Base-by-base conservation (phyloP, 2,888 invertebrate genomes). In the Parnassius glacialis region DNA sequence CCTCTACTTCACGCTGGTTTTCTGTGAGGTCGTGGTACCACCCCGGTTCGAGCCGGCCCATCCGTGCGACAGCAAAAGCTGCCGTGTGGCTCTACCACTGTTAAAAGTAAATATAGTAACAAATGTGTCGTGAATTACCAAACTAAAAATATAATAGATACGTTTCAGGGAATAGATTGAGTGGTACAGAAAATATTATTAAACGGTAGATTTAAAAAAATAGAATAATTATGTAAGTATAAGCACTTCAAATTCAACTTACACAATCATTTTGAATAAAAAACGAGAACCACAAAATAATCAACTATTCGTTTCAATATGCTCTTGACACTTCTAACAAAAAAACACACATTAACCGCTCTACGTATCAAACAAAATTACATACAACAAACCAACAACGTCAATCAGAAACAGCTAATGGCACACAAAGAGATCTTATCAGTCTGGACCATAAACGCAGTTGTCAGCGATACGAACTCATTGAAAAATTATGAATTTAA, bases 391-490 rank as follows among this genome's bases (percentile, higher is more conserved):
- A 85, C 85, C 80, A 84, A 82, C 84, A 78, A 84, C 88, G 91
- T 90, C 91, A 88, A 90, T 91, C 90, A 90, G 81, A 84, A 34
- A 83, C 84, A 78, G 87, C 89, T 90, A 90, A 90, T 91, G 87
- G 90, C 74, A 76, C 78, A 81, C 83, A 80, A 78, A 75, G 74
- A 71, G 91, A 90, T 90, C 72, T 82, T 90, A 90, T 90, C 90
- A 73, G 61, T 59, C 66, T 71, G 74, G 71, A 34, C 81, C 84
- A 84, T 87, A 85, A 85, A 85, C 87, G 78, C 75, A 76, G 85
- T 87, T 90, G 90, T 90, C 90, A 89, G 90, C 85, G 76, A 59
- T 78, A 79, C 73, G 81, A 82, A 71, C 74, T 80, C 76, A 83
- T 88, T 85, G 84, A 84, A 84, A 85, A 83, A 80, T 83, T 84